Evolutionary conservation across 2,113 vertebrate genomes (phyloP), one percentile per base, ranked within the genome.

Genomic region (Hucho hucho): DNA sequence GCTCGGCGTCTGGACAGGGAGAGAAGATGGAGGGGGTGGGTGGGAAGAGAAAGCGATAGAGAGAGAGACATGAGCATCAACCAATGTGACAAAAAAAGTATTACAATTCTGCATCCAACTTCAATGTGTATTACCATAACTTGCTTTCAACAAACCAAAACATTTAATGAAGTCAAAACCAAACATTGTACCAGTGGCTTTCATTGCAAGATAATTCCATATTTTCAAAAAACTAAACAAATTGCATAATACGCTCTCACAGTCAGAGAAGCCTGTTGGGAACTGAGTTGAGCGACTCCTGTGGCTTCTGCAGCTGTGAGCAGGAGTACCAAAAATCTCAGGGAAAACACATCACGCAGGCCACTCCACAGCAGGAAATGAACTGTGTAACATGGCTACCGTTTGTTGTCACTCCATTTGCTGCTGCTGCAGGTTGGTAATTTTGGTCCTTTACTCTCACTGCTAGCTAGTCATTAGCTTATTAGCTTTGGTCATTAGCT

Each of bases 301-400:
- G 6, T 20, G 64, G 14, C 12, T 26, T 6, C 64, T 29, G 64
- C 65, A 32, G 18, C 29, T 67, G 65, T 67, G 13, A 65, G 28
- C 28, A 4, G 12, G 28, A 18, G 6, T 32, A 25, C 16, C 29
- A 29, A 18, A 53, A 14, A 9, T 22, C 43, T 43, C 11, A 11
- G 37, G 43, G 67, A 69, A 13, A 69, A 47, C 67, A 24, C 20
- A 24, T 43, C n/a, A 26, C 14, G 26, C 67, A 46, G 43, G 63
- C 63, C 67, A 4, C n/a, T 43, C 20, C 32, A 46, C 43, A 47
- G 67, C 67, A 69, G 67, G 47, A 70, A 70, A 53, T 53, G 46
- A 53, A 22, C 69, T 25, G 47, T 37, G 46, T 4, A 70, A 70
- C 47, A 70, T 26, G 16, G 69, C 22, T 9, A 25, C 47, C 2